Evolutionary conservation across 2,113 vertebrate genomes (phyloP).

Genomic region (Salvator merianae): DNA sequence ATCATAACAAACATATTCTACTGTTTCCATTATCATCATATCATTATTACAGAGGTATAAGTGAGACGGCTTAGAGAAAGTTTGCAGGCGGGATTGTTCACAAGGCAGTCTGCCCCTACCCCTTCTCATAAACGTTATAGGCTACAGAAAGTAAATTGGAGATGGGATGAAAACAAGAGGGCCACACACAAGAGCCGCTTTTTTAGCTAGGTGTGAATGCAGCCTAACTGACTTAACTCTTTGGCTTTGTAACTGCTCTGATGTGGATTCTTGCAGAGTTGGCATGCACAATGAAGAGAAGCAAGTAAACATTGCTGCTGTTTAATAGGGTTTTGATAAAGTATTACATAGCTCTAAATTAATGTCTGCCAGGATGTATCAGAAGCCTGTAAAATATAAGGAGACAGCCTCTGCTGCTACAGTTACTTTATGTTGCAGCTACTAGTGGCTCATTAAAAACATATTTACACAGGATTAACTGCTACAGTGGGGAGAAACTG

Average conservation of each 20-base stretch:
- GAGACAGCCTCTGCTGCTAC: slow-evolving; percentile 12
- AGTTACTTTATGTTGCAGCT: slow-evolving; percentile 20
- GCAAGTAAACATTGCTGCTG: slow-evolving; percentile 2
- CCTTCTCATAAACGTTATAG: too few relatives aligned
- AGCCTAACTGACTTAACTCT: neutral
- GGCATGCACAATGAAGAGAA: neutral
- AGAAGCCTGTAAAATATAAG: slow-evolving; percentile 15
- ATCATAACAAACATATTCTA: too few relatives aligned
- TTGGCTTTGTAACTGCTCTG: neutral
- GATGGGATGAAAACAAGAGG: neutral
- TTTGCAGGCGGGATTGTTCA: too few relatives aligned
- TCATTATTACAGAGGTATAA: too few relatives aligned
- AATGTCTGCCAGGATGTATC: slow-evolving; percentile 10
- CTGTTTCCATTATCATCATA: too few relatives aligned
- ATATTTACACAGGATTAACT: slow-evolving; percentile 29
- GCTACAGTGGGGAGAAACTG: slow-evolving; percentile 18
- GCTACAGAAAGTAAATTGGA: too few relatives aligned
- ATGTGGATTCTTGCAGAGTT: neutral
- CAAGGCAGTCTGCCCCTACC: too few relatives aligned
- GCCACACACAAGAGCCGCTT: too few relatives aligned
- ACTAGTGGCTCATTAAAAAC: neutral
- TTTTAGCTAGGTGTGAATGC: too few relatives aligned
- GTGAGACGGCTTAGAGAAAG: too few relatives aligned
- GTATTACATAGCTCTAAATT: neutral
- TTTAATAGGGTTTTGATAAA: neutral